Evolutionary conservation across 2,113 vertebrate genomes (phyloP), one percentile per base, ranked within the genome.

Genomic region (Lepus americanus): DNA sequence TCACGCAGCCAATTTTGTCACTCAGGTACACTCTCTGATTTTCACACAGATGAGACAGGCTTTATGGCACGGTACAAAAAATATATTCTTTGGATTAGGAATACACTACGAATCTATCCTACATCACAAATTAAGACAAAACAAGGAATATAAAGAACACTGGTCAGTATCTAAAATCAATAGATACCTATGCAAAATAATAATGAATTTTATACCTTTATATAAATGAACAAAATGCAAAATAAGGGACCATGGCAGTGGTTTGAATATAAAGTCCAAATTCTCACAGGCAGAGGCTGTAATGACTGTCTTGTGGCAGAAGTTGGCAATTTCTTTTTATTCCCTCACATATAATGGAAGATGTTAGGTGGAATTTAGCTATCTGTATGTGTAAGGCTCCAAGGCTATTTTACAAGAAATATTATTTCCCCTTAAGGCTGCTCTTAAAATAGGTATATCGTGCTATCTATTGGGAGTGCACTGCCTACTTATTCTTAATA

Each of bases 21-120:
- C 49, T 63, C 29, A 77, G 80, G 55, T 64, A 81, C 9, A 92
- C n/a, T 6, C 59, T 77, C 59, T 86, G 78, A 70, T 78, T 17
- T 63, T 97, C 61, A 72, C 8, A 0, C 66, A 27, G 83, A 72
- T 94, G 90, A 90, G 96, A 64, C 20, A 61, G 86, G 0, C 22
- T 90, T n/a, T 19, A 69, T 55, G 84, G 61, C 66, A 85, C 6
- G 3, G 66, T 89, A 92, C 95, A 95, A 61, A 90, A 83, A 96
- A 90, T 67, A 98, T 97, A 97, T 94, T 59, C 84, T 29, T 78
- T 66, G 1, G 4, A 61, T 95, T 73, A 96, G 39, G 1, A 86
- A 76, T 31, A 82, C 61, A 64, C 22, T 93, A 29, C 33, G 29
- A 77, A 59, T 55, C 25, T 79, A 59, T 33, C n/a, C 70, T 29